Conservation (phyloP, 2,797 vertebrate species). For the Dryobates pubescens region DNA sequence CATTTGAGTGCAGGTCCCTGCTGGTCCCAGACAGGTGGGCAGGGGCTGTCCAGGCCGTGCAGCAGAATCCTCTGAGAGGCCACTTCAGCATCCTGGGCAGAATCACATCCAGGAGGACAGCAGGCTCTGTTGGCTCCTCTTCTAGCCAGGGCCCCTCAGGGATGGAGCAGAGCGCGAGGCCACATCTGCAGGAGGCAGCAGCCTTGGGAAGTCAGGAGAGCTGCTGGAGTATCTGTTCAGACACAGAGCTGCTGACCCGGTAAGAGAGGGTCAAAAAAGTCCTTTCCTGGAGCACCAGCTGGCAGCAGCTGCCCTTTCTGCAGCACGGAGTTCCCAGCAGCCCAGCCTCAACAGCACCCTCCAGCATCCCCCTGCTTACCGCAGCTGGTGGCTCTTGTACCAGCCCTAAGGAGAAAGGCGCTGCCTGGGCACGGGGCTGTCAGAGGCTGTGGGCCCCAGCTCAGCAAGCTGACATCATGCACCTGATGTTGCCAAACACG, state of each 20-base stretch:
- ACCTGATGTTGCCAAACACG: conserved; percentile 50
- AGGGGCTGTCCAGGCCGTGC: not conserved
- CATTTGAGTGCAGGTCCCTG: not conserved
- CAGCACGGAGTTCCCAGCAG: not conserved
- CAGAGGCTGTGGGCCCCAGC: not conserved
- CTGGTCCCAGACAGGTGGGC: fast-evolving
- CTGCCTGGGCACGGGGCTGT: not conserved
- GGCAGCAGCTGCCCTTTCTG: not conserved
- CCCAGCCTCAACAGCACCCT: not conserved
- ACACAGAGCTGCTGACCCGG: not conserved
- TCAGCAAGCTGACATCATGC: not conserved
- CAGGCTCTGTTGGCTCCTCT: not conserved
- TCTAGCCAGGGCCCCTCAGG: not conserved
- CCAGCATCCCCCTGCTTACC: not conserved
- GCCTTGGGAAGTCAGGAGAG: not conserved
- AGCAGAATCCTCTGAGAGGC: not conserved
- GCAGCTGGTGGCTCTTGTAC: not conserved
- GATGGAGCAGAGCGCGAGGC: fast-evolving
- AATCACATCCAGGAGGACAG: fast-evolving
- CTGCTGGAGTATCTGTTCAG: fast-evolving
- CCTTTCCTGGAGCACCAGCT: not conserved
- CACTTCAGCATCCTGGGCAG: fast-evolving
- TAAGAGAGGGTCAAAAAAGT: not conserved
- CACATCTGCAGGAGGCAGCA: not conserved
- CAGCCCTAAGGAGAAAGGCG: not conserved